phyloP scores from a whole-genome alignment of 1,140 invertebrate genomes.

The Orussus abietinus region DNA sequence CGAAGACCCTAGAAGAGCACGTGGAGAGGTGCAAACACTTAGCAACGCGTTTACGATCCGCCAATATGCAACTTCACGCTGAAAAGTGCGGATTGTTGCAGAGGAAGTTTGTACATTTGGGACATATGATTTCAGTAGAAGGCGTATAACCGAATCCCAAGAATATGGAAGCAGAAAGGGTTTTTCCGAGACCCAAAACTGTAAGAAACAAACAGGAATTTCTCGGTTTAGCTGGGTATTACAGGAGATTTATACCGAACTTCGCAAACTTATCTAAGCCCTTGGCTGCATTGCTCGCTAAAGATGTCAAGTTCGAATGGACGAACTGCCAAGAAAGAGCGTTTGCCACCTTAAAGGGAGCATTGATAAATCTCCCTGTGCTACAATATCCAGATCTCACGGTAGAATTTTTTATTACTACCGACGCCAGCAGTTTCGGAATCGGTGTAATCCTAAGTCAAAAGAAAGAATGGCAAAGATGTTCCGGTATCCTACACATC shows the following conservation, averaged over 20 bases:
- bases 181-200: constrained; percentile 28
- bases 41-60: constrained; percentile 22
- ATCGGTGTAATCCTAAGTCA: constrained; percentile 23
- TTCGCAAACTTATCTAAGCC: constrained; percentile 38
- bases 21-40: constrained; percentile 19
- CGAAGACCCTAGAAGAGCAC: constrained; percentile 30
- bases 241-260: constrained; percentile 40
- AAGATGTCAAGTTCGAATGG: constrained; percentile 33
- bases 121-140: constrained; percentile 26
- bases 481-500: constrained; percentile 25
- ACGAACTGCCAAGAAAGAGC: constrained; percentile 16
- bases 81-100: constrained; percentile 32
- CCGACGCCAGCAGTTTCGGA: constrained; percentile 21
- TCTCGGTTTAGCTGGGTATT: constrained; percentile 33
- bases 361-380: constrained; percentile 12
- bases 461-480: too few relatives aligned
- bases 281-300: constrained; percentile 36
- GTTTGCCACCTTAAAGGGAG: constrained; percentile 20
- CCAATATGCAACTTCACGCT: constrained; percentile 29
- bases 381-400: constrained; percentile 32
- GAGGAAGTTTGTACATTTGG: constrained; percentile 27
- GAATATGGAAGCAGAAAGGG: constrained; percentile 26
- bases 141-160: constrained; percentile 30
- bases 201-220: constrained; percentile 28
- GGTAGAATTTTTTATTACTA: constrained; percentile 28